Evolutionary conservation across 2,797 vertebrate species (phyloP).

Genomic region (Pithecia hirsuta): DNA sequence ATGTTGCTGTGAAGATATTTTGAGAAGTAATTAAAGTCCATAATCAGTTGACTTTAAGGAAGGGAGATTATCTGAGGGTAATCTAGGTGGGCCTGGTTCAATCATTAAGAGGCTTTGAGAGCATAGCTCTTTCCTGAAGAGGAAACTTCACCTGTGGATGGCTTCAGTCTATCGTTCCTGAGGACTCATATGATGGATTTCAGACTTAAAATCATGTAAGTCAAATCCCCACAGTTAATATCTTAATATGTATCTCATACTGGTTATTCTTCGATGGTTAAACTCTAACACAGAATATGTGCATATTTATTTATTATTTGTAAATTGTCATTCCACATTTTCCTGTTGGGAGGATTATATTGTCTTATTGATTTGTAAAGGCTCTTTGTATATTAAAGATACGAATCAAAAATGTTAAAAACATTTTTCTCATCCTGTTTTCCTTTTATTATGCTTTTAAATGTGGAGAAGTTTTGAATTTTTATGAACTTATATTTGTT

Average conservation of each 20-base stretch:
- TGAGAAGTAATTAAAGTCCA: not conserved
- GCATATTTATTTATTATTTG: not conserved
- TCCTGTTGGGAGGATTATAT: not conserved
- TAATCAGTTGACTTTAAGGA: not conserved
- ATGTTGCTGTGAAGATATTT: not conserved
- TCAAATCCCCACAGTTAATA: not conserved
- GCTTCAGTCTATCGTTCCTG: not conserved
- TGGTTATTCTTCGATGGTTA: not conserved
- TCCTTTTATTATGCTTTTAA: not conserved
- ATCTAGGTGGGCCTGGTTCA: not conserved
- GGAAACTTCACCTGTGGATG: not conserved
- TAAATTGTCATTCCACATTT: not conserved
- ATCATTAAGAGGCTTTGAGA: not conserved
- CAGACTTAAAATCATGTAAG: not conserved
- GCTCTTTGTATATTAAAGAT: not conserved
- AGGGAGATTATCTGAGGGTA: not conserved
- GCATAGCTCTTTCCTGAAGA: not conserved
- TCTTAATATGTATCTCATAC: not conserved
- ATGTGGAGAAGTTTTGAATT: not conserved
- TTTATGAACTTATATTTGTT: not conserved
- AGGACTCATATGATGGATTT: not conserved
- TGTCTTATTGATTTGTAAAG: not conserved
- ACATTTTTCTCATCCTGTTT: not conserved
- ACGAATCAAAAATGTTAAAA: not conserved
- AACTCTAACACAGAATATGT: not conserved